Conservation (phyloP, 2,888 invertebrate species). For the Dascillus cervinus region DNA sequence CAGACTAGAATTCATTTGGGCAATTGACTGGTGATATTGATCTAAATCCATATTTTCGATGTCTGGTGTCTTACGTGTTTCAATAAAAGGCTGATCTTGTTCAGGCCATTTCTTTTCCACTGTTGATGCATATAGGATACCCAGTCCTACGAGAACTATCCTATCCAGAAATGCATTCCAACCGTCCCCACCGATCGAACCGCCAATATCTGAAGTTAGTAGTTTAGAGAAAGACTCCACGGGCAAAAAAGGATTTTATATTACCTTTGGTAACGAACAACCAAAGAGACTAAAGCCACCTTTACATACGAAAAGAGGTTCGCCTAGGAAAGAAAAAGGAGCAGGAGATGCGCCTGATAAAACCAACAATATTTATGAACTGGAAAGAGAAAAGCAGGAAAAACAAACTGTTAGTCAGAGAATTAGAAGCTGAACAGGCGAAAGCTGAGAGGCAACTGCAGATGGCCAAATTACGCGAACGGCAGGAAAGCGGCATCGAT, state of each 20-base stretch:
- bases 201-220: conserved; percentile 35
- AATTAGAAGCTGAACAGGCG: no score
- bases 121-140: conserved; percentile 67
- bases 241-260: conserved; percentile 82
- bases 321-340: conserved; percentile 66
- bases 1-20: conserved; percentile 86
- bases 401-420: conserved; percentile 44
- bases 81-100: conserved; percentile 51
- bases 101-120: conserved; percentile 61
- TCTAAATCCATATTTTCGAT: conserved; percentile 73
- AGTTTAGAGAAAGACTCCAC: conserved; percentile 43
- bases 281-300: conserved; percentile 87
- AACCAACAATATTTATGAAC: conserved; percentile 14
- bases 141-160: conserved; percentile 76
- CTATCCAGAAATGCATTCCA: conserved; percentile 66
- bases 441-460: no score
- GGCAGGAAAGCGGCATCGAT: conserved; percentile 43
- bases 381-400: conserved; percentile 39
- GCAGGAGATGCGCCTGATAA: conserved; percentile 10
- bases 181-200: conserved; percentile 30
- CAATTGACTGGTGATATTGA: conserved; percentile 55
- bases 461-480: no score
- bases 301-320: conserved; percentile 63
- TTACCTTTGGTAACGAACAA: conserved; percentile 84
- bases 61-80: conserved; percentile 63